phyloP scores from a whole-genome alignment of 2,888 invertebrate genomes.

The Acanthosoma haemorrhoidale region DNA sequence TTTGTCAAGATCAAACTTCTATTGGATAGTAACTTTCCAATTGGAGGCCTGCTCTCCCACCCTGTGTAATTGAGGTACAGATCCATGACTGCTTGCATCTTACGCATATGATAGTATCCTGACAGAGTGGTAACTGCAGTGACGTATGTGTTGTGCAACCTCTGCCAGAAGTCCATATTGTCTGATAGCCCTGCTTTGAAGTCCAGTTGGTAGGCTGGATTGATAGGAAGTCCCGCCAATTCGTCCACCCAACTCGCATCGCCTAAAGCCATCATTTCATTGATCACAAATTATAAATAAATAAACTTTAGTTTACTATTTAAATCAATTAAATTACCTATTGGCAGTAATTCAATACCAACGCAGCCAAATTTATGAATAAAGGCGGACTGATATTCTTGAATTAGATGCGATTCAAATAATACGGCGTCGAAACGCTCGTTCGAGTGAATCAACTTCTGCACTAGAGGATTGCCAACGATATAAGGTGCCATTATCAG shows the following conservation, averaged over 20 bases:
- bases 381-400: constrained; percentile 34
- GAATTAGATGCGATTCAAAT: constrained; percentile 30
- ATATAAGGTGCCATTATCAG: neutral
- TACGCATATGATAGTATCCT: constrained; percentile 14
- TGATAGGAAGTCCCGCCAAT: constrained; percentile 28
- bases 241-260: no score
- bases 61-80: constrained; percentile 29
- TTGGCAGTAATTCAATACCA: constrained; percentile 25
- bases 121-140: neutral
- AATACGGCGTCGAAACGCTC: constrained; percentile 33
- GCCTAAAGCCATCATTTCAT: no score
- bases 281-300: no score
- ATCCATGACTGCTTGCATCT: constrained; percentile 22
- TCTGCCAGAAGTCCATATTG: constrained; percentile 17
- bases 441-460: constrained; percentile 30
- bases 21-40: constrained; percentile 18
- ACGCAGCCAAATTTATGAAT: constrained; percentile 38
- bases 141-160: constrained; percentile 21
- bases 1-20: constrained; percentile 1
- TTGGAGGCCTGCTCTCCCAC: constrained; percentile 29
- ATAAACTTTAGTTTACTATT: no score
- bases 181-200: constrained; percentile 17
- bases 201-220: constrained; percentile 25
- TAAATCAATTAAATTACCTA: no score
- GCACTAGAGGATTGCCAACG: neutral